Conservation (phyloP, 2,888 invertebrate species). For the Melanargia galathea region DNA sequence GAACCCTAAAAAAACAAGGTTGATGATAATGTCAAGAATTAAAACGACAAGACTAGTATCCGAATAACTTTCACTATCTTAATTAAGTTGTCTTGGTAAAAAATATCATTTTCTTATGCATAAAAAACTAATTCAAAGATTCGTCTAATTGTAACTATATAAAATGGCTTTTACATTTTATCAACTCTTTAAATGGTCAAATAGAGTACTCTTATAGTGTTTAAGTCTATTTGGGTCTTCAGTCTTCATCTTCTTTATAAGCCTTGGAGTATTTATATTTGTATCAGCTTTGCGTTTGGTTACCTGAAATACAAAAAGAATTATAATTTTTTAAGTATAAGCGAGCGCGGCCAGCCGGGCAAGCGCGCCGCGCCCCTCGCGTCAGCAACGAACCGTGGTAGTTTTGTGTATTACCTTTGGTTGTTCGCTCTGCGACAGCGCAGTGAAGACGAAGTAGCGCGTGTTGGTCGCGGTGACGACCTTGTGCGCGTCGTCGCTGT, state of each 20-base stretch:
- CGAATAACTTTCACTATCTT: background rate
- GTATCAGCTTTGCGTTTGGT: slow-evolving; percentile 77
- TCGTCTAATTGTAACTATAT: background rate
- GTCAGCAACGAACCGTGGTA: too few species aligned
- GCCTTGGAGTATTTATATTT: slow-evolving; percentile 65
- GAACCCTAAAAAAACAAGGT: too few species aligned
- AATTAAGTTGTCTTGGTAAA: background rate
- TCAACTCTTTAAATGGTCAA: slow-evolving; percentile 52
- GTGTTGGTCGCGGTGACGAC: too few species aligned
- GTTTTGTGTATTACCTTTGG: too few species aligned
- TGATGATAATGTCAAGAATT: background rate
- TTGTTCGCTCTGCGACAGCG: too few species aligned
- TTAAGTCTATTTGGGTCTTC: slow-evolving; percentile 54
- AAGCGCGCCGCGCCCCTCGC: too few species aligned
- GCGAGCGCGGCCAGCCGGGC: too few species aligned
- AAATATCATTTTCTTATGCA: background rate
- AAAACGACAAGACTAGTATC: background rate
- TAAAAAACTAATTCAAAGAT: background rate
- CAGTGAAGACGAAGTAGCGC: too few species aligned
- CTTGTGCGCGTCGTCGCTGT: too few species aligned
- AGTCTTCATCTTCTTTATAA: slow-evolving; percentile 76
- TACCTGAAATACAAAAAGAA: slow-evolving; percentile 55
- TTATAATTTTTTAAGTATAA: too few species aligned
- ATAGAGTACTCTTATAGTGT: slow-evolving; percentile 58
- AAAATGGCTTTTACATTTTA: background rate